Evolutionary conservation across 2,888 invertebrate species (phyloP).

Genomic region (Zygothrica quintamaculata): DNA sequence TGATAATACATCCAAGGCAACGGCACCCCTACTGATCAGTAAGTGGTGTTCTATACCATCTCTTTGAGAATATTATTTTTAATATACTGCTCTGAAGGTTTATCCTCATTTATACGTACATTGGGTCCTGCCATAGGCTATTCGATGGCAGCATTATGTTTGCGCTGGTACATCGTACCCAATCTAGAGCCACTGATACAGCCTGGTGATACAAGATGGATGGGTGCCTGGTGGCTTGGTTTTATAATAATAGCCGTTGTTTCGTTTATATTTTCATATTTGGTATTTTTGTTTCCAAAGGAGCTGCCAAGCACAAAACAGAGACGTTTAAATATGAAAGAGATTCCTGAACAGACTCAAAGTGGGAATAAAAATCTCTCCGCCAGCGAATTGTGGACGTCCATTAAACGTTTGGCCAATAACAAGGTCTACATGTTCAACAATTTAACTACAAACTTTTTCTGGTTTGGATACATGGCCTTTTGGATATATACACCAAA

Average conservation of each 20-base stretch:
- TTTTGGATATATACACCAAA: slow-evolving; percentile 93
- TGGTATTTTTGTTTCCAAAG: slow-evolving; percentile 88
- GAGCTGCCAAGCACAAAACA: slow-evolving; percentile 88
- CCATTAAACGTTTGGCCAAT: slow-evolving; percentile 87
- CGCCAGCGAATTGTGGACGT: slow-evolving; percentile 86
- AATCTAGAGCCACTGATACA: slow-evolving; percentile 87
- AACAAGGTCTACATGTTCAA: slow-evolving; percentile 89
- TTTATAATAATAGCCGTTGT: slow-evolving; percentile 87
- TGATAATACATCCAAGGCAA: slow-evolving; percentile 89
- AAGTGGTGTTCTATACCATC: too few species aligned
- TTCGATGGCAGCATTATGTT: slow-evolving; percentile 87
- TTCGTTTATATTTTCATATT: slow-evolving; percentile 86
- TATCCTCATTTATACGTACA: slow-evolving; percentile 88
- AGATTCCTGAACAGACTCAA: slow-evolving; percentile 45
- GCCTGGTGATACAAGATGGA: slow-evolving; percentile 89
- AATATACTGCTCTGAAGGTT: too few species aligned
- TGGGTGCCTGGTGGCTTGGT: slow-evolving; percentile 93
- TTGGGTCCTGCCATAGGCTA: slow-evolving; percentile 86
- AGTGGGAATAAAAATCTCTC: slow-evolving; percentile 72
- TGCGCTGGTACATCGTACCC: slow-evolving; percentile 88
- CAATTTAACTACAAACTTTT: slow-evolving; percentile 89
- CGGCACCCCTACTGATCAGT: slow-evolving; percentile 88
- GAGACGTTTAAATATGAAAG: slow-evolving; percentile 82
- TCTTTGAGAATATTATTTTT: too few species aligned
- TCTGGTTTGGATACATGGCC: slow-evolving; percentile 89